Conservation (phyloP, 2,888 invertebrate genomes). For the Drosophila cracens region DNA sequence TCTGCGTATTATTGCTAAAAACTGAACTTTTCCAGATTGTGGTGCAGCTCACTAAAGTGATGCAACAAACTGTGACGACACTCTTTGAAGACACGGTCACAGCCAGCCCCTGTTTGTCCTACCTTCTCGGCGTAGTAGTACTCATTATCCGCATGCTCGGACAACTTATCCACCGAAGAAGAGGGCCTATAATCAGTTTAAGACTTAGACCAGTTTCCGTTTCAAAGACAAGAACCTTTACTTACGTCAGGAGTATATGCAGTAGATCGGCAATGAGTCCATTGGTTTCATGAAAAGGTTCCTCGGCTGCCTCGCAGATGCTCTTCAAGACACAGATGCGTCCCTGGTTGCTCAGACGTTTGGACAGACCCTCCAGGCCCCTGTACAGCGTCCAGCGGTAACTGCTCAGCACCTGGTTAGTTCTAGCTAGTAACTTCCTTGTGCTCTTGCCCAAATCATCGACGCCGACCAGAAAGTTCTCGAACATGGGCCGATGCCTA, state of each 20-base stretch:
- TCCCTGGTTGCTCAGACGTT: slow-evolving; percentile 88
- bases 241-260: slow-evolving; percentile 91
- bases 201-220: not conserved
- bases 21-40: slow-evolving; percentile 64
- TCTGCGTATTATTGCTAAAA: slow-evolving; percentile 57
- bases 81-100: slow-evolving; percentile 79
- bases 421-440: slow-evolving; percentile 54
- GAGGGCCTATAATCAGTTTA: slow-evolving; percentile 87
- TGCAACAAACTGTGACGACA: slow-evolving; percentile 72
- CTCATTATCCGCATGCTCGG: slow-evolving; percentile 89
- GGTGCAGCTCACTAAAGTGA: slow-evolving; percentile 64
- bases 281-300: slow-evolving; percentile 89
- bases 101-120: slow-evolving; percentile 86
- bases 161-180: slow-evolving; percentile 88
- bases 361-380: slow-evolving; percentile 77
- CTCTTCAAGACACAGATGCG: slow-evolving; percentile 90
- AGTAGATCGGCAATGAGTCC: slow-evolving; percentile 91
- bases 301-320: slow-evolving; percentile 91
- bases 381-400: slow-evolving; percentile 83
- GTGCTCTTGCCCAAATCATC: slow-evolving; percentile 68
- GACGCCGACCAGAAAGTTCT: slow-evolving; percentile 67
- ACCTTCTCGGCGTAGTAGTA: slow-evolving; percentile 90
- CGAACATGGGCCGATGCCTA: slow-evolving; percentile 63
- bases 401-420: slow-evolving; percentile 69
- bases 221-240: slow-evolving; percentile 41